A percentile compares a stretch with the other conserved stretches of the same genome.
Conservation (phyloP, 2,113 vertebrate species). For the Myxocyprinus asiaticus region DNA sequence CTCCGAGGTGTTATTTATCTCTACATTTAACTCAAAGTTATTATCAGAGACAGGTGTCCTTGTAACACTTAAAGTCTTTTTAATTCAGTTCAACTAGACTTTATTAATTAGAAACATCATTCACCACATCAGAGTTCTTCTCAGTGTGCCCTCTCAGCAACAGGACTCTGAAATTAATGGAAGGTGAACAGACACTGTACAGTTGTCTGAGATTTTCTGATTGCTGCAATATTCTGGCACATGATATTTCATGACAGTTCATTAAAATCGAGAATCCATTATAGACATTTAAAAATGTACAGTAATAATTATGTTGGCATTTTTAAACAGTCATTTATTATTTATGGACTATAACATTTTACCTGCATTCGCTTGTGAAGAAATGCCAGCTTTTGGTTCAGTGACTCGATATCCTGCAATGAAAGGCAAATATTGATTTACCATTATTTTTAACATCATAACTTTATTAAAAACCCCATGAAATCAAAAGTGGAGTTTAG, state of each 20-base stretch:
- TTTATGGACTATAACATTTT: too few relatives aligned
- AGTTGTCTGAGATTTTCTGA: not conserved
- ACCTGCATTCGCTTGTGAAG: constrained; percentile 76
- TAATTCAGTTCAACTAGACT: not conserved
- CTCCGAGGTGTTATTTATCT: too few relatives aligned
- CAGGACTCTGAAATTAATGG: constrained; percentile 73
- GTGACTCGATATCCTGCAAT: constrained; percentile 71
- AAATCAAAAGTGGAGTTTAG: too few relatives aligned
- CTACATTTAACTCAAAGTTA: too few relatives aligned
- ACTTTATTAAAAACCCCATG: not conserved
- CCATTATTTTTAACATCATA: not conserved
- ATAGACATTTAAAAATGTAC: not conserved
- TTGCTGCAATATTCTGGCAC: too few relatives aligned
- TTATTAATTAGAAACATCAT: not conserved
- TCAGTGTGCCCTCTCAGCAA: constrained; percentile 70
- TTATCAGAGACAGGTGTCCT: too few relatives aligned
- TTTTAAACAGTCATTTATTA: too few relatives aligned
- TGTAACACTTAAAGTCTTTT: too few relatives aligned
- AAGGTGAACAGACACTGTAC: constrained; percentile 24
- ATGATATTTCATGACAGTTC: too few relatives aligned
- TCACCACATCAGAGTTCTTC: constrained; percentile 73
- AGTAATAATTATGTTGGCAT: not conserved
- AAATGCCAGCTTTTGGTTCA: constrained; percentile 74
- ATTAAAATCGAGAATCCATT: too few relatives aligned
- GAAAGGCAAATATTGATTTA: not conserved